phyloP scores from a whole-genome alignment of 2,888 invertebrate genomes.

The Bruchidius siliquastri region DNA sequence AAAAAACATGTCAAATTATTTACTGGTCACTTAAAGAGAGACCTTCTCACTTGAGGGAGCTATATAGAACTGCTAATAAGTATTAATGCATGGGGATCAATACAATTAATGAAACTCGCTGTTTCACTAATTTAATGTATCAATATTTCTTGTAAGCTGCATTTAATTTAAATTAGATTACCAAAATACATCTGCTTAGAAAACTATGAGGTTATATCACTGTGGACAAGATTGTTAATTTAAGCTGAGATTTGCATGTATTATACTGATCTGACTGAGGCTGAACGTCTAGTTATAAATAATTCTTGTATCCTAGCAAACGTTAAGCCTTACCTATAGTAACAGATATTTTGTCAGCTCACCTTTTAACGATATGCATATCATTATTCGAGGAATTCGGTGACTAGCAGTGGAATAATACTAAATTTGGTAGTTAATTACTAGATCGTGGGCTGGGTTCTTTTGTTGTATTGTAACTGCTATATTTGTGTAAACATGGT shows the following conservation, averaged over 20 bases:
- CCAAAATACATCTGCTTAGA: neutral
- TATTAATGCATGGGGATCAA: too few species aligned
- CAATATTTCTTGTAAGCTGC: too few species aligned
- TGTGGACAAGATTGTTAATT: neutral
- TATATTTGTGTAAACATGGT: too few species aligned
- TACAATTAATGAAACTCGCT: too few species aligned
- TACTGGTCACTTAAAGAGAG: too few species aligned
- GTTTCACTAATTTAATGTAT: too few species aligned
- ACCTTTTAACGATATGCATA: slow-evolving; percentile 10
- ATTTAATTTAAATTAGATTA: neutral
- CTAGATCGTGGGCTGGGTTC: too few species aligned
- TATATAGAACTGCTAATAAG: too few species aligned
- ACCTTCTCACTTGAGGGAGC: too few species aligned
- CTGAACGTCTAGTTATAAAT: neutral
- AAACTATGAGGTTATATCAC: neutral
- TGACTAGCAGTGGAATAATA: neutral
- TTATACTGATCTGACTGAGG: neutral
- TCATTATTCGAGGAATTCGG: too few species aligned
- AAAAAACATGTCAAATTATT: too few species aligned
- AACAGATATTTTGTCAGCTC: neutral
- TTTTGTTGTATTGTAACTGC: too few species aligned
- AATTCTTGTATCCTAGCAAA: neutral
- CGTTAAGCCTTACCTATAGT: neutral
- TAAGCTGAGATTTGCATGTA: neutral
- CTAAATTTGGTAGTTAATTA: neutral